Percentiles rank a stretch among this genome's conserved stretches.
Evolutionary conservation across 2,113 vertebrate genomes (phyloP).

Genomic region (Puma concolor): DNA sequence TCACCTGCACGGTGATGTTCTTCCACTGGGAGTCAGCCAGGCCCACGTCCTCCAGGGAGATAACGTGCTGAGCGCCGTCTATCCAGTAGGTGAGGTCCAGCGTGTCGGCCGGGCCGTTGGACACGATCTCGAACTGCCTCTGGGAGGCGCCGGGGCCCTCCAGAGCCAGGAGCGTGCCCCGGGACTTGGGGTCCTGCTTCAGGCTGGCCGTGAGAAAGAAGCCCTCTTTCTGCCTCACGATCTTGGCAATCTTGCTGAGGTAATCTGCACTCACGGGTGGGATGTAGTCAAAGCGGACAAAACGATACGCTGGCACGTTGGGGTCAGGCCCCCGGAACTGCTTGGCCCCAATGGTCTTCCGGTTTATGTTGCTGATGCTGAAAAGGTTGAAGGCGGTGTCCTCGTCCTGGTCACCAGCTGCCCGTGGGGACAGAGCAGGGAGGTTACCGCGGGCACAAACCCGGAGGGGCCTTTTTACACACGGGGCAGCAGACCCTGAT

Average conservation of each 20-base stretch:
- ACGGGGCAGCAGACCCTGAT: not conserved
- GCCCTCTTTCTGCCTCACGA: constrained; percentile 91
- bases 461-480: not conserved
- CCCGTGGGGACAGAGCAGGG: constrained; percentile 55
- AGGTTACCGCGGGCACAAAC: rapidly evolving
- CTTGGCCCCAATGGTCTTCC: constrained; percentile 95
- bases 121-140: constrained; percentile 95
- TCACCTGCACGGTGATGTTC: constrained; percentile 94
- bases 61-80: constrained; percentile 90
- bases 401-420: constrained; percentile 91
- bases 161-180: constrained; percentile 93
- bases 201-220: constrained; percentile 94
- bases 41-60: constrained; percentile 96
- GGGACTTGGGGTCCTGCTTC: constrained; percentile 93
- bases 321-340: constrained; percentile 94
- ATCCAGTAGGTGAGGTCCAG: constrained; percentile 96
- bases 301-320: constrained; percentile 90
- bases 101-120: constrained; percentile 94
- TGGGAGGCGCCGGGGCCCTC: constrained; percentile 87
- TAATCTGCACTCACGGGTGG: constrained; percentile 89
- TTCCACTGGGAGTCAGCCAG: constrained; percentile 97
- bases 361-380: constrained; percentile 93
- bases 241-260: constrained; percentile 89
- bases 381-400: constrained; percentile 93
- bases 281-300: constrained; percentile 96